phyloP scores from a whole-genome alignment of 2,888 invertebrate genomes.

The Pharmacophagus antenor region DNA sequence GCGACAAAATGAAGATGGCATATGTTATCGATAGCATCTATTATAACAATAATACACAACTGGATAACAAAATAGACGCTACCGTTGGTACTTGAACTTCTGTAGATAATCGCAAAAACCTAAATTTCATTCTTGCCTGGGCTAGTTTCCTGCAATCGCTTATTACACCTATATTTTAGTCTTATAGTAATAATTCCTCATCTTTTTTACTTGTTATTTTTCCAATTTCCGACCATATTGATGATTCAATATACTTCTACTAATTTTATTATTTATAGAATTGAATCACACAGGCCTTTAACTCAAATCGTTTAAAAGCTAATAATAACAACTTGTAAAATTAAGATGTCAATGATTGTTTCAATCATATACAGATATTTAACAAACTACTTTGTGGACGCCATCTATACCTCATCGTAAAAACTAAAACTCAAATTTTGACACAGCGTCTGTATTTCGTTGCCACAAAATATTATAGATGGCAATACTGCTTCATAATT shows the following conservation, averaged over 20 bases:
- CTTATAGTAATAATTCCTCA: neutral
- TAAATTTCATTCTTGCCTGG: neutral
- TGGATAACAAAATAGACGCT: too few relatives aligned
- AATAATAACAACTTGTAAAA: too few relatives aligned
- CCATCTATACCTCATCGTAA: slow-evolving; percentile 1
- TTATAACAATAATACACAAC: too few relatives aligned
- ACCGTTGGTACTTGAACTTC: too few relatives aligned
- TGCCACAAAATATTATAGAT: slow-evolving; percentile 10
- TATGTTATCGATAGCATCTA: too few relatives aligned
- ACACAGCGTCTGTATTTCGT: neutral
- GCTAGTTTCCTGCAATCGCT: neutral
- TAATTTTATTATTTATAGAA: neutral
- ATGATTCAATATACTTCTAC: neutral
- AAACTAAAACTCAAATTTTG: neutral
- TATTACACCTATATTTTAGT: neutral
- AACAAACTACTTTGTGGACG: neutral
- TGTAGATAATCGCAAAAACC: too few relatives aligned
- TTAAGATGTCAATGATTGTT: too few relatives aligned
- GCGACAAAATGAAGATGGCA: too few relatives aligned
- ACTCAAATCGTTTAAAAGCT: too few relatives aligned
- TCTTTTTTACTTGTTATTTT: neutral
- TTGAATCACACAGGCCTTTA: neutral
- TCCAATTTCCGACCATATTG: neutral
- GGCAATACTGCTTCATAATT: slow-evolving; percentile 12
- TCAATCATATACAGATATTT: neutral